A percentile compares a stretch with the other conserved stretches of the same genome.
Evolutionary conservation across 2,113 vertebrate species (phyloP).

Genomic region (Nipponia nippon): DNA sequence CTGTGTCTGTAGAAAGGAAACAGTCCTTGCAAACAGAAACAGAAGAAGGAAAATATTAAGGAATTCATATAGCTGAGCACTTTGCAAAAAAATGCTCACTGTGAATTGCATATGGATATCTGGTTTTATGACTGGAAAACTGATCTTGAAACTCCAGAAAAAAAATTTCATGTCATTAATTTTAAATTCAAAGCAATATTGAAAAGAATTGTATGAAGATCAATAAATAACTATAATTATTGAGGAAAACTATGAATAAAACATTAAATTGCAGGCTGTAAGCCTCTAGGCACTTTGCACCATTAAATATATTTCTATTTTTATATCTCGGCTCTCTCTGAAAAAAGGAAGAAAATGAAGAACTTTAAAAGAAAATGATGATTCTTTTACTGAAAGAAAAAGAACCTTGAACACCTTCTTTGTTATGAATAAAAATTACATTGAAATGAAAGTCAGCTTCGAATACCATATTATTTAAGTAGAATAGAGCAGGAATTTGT

Average conservation of each 20-base stretch:
- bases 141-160: slow-evolving; percentile 22
- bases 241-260: slow-evolving; percentile 66
- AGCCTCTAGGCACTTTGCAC: slow-evolving; percentile 4
- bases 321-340: neutral
- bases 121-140: slow-evolving; percentile 47
- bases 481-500: neutral
- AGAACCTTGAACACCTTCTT: slow-evolving; percentile 7
- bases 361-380: neutral
- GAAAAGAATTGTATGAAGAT: slow-evolving; percentile 52
- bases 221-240: slow-evolving; percentile 66
- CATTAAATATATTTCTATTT: slow-evolving; percentile 51
- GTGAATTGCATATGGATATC: slow-evolving; percentile 19
- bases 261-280: slow-evolving; percentile 26
- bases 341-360: slow-evolving; percentile 13
- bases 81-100: slow-evolving; percentile 41
- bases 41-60: slow-evolving; percentile 54
- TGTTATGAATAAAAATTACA: slow-evolving; percentile 54
- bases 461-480: neutral
- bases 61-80: slow-evolving; percentile 65
- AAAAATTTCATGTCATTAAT: neutral
- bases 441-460: slow-evolving; percentile 37
- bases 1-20: neutral
- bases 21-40: slow-evolving; percentile 40
- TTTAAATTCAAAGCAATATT: slow-evolving; percentile 51
- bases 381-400: neutral